A percentile compares a stretch with the other conserved stretches of the same genome.
phyloP scores from a whole-genome alignment of 2,797 vertebrate genomes.

The Myotis pilosus region DNA sequence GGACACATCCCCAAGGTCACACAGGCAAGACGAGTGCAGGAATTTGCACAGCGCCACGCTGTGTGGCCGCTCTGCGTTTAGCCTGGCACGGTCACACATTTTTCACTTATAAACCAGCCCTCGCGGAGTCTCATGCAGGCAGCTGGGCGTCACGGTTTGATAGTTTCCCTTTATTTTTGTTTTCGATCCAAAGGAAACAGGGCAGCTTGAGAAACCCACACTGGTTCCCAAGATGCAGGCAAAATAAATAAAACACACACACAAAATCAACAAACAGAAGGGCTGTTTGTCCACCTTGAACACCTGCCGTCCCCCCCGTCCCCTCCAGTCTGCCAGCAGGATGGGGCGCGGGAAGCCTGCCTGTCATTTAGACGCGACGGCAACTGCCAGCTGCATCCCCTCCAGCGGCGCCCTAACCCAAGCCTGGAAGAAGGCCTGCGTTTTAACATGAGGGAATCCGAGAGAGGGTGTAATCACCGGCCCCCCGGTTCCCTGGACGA shows the following conservation, averaged over 20 bases:
- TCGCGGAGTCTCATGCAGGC: fast-evolving
- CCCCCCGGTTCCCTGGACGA: not conserved
- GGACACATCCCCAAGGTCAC: not conserved
- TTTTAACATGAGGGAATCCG: not conserved
- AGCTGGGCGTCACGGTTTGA: fast-evolving
- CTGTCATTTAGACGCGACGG: fast-evolving
- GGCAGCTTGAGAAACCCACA: not conserved
- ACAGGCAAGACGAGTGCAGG: not conserved
- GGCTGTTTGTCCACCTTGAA: not conserved
- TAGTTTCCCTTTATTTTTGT: not conserved
- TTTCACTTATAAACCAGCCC: not conserved
- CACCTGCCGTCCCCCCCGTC: not conserved
- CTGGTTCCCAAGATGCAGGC: not conserved
- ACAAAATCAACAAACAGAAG: not conserved
- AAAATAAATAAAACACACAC: not conserved
- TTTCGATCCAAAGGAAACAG: not conserved
- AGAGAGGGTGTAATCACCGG: not conserved
- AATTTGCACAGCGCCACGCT: fast-evolving
- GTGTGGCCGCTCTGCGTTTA: not conserved
- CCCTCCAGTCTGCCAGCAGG: fast-evolving
- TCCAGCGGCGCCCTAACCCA: fast-evolving
- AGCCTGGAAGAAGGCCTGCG: not conserved
- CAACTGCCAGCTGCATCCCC: not conserved
- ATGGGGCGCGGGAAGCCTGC: fast-evolving
- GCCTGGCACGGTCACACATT: fast-evolving